These are phyloP conservation scores for Drosophila acutilabella DNA, from an alignment of 2,888 invertebrate species.

Conservation along the genomic window DNA sequence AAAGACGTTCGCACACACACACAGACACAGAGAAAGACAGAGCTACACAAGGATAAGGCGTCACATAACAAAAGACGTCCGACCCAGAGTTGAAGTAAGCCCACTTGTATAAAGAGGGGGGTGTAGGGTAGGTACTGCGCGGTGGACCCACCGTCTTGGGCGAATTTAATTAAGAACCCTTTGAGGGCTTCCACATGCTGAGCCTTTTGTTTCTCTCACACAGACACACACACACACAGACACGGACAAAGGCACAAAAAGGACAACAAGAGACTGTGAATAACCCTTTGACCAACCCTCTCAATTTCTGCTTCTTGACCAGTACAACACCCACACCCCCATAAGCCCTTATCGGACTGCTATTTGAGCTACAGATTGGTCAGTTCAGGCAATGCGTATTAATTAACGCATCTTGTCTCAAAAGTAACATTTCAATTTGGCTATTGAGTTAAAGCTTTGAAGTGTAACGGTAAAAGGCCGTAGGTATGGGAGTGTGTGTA, in stretches of 20 bases:
- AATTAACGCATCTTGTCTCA: slow-evolving; percentile 31
- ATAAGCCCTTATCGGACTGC: neutral
- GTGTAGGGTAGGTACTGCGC: neutral
- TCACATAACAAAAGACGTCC: slow-evolving; percentile 56
- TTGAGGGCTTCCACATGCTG: slow-evolving; percentile 52
- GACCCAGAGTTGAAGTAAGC: slow-evolving; percentile 27
- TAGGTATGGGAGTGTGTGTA: neutral
- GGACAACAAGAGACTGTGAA: slow-evolving; percentile 28
- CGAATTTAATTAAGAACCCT: slow-evolving; percentile 80
- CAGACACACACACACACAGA: slow-evolving; percentile 7
- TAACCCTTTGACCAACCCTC: slow-evolving; percentile 3
- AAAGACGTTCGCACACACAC: slow-evolving; percentile 43
- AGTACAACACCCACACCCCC: neutral
- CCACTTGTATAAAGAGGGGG: neutral
- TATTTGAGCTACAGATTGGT: slow-evolving; percentile 13
- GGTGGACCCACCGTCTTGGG: slow-evolving; percentile 67
- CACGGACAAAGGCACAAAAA: slow-evolving; percentile 33
- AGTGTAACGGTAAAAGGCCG: slow-evolving; percentile 9
- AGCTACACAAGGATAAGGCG: slow-evolving; percentile 66
- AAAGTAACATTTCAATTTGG: slow-evolving; percentile 59
- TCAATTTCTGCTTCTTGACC: slow-evolving; percentile 14
- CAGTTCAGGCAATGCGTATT: slow-evolving; percentile 43
- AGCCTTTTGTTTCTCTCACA: slow-evolving; percentile 51
- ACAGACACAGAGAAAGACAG: slow-evolving; percentile 2
- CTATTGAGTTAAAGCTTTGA: slow-evolving; percentile 37